Percentiles rank a stretch among this genome's conserved stretches.
Evolutionary conservation across 2,888 invertebrate genomes (phyloP).

Genomic region (Acrocyrtus sp.): DNA sequence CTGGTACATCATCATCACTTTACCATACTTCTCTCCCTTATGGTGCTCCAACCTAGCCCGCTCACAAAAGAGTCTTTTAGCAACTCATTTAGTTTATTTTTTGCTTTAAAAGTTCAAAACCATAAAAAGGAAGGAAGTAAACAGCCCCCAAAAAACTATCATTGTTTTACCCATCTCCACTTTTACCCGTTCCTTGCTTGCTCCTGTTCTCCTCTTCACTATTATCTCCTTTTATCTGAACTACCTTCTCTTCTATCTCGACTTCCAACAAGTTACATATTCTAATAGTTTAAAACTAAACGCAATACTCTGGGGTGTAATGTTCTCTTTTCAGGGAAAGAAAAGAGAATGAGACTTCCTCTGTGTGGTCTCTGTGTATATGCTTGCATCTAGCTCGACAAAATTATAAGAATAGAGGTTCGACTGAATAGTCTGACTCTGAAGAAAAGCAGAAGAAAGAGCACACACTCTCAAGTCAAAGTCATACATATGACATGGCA

Average conservation of each 20-base stretch:
- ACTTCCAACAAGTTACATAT: background rate
- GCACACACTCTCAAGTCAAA: too few relatives aligned
- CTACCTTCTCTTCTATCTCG: background rate
- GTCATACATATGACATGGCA: background rate
- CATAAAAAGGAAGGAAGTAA: slow-evolving; percentile 14
- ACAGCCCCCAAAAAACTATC: slow-evolving; percentile 15
- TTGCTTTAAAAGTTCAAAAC: slow-evolving; percentile 7
- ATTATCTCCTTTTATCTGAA: background rate
- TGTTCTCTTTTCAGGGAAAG: slow-evolving; percentile 2
- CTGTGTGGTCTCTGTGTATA: background rate
- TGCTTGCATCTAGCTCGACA: too few relatives aligned
- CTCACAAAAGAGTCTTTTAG: slow-evolving; percentile 8
- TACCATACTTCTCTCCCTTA: too few relatives aligned
- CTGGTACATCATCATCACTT: too few relatives aligned
- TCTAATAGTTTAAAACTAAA: slow-evolving; percentile 9
- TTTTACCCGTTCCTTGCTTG: too few relatives aligned
- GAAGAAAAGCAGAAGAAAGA: background rate
- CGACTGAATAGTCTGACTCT: too few relatives aligned
- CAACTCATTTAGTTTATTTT: slow-evolving; percentile 10
- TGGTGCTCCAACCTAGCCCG: too few relatives aligned
- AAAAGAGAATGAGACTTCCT: background rate
- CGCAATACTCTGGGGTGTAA: slow-evolving; percentile 24
- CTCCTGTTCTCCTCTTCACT: background rate
- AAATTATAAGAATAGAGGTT: too few relatives aligned
- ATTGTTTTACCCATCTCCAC: background rate